These are phyloP conservation scores for Carassius carassius DNA, from an alignment of 2,113 vertebrate genomes.

Conservation along the genomic window DNA sequence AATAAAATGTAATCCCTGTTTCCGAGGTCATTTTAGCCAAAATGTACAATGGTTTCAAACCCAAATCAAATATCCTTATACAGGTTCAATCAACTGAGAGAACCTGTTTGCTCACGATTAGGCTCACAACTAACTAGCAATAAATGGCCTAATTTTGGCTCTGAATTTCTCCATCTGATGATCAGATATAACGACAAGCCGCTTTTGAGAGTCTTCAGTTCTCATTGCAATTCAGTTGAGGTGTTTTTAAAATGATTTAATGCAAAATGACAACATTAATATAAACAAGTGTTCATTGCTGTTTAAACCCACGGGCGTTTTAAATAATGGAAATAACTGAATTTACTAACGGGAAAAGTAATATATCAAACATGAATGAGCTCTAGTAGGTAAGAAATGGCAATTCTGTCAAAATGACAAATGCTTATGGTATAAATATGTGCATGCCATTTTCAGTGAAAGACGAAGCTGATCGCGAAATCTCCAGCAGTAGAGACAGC, in stretches of 20 bases:
- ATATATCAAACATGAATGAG: conserved; percentile 56
- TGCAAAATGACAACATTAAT: not conserved
- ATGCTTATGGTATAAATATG: not conserved
- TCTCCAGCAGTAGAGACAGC: conserved; percentile 84
- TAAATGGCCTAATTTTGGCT: not conserved
- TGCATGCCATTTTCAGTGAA: conserved; percentile 73
- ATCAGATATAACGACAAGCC: not conserved
- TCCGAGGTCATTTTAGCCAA: not conserved
- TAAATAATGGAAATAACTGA: conserved; percentile 21
- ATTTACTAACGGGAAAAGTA: not conserved
- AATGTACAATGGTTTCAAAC: not conserved
- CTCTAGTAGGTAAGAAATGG: not conserved
- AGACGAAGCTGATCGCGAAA: conserved; percentile 86
- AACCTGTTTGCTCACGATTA: not conserved
- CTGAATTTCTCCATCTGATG: not conserved
- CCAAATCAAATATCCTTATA: not conserved
- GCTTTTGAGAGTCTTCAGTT: not conserved
- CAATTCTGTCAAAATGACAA: not conserved
- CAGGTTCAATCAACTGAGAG: not conserved
- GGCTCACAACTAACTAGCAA: not conserved
- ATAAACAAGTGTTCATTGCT: not conserved
- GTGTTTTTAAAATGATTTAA: not conserved
- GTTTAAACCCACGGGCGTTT: conserved; percentile 52
- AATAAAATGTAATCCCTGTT: not conserved
- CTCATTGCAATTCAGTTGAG: not conserved